Base-by-base conservation (phyloP, 2,888 invertebrate species). In the Erebia aethiops region DNA sequence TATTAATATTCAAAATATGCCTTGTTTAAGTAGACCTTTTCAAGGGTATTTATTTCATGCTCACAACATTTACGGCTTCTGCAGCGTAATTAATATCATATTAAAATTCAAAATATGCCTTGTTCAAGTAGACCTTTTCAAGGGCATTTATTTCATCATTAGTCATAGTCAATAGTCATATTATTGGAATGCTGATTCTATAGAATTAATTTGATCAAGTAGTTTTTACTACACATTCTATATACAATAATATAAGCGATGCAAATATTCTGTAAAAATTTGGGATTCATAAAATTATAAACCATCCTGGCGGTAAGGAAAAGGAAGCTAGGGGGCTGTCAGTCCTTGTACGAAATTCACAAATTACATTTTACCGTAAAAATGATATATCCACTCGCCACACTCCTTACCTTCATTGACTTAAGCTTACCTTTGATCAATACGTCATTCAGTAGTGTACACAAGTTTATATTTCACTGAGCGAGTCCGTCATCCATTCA, bases 401-500 rank as follows among this genome's bases (percentile, higher is more conserved):
- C 35, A 35, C 35, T 35, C 35, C 35, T 35, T 35, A 35, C 35
- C 35, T 35, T 35, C 35, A 35, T 35, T 35, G 35, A 35, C 7
- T 35, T 35, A 35, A 35, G 35, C 5, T 5, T 35, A 63, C 26
- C 14, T 46, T 43, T 61, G 16, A 18, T 46, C 11, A 18, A 61
- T 35, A 61, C 60, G 35, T 52, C 64, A 64, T 16, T 54, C 41
- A 52, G 56, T 66, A 57, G 26, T 21, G 14, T 2, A 41, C 51
- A 41, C 9, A 35, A 54, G 35, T 11, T 57, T 5, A 65, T 62
- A 26, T 18, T 67, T 61, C 62, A 67, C 61, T 70, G 63, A 67
- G 52, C 54, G 62, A 57, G 75, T 78, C 58, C 73, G 81, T 87
- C 86, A 89, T 84, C 76, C 78, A 80, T 84, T 77, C 80, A 84